Percentiles rank a stretch among this genome's conserved stretches.
Conservation (phyloP, 2,888 invertebrate genomes). For the Octodonta nipae region DNA sequence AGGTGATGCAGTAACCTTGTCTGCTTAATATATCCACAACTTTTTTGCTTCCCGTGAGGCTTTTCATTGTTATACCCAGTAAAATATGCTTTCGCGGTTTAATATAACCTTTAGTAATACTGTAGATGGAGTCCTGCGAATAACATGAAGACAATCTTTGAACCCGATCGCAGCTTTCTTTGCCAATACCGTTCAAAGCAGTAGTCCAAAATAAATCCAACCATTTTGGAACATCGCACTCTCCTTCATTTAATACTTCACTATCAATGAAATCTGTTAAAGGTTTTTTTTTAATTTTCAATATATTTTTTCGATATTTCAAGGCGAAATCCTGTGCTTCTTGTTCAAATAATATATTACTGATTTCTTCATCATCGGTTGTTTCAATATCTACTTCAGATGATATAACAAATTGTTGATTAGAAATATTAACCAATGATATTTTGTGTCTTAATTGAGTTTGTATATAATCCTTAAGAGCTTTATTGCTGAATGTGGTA, state of each 20-base stretch:
- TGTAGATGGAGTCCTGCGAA: constrained; percentile 1
- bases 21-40: constrained; percentile 15
- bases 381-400: not conserved
- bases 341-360: not conserved
- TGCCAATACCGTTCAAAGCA: not conserved
- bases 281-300: not conserved
- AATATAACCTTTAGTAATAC: constrained; percentile 1
- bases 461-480: constrained; percentile 1
- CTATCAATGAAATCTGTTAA: constrained; percentile 1
- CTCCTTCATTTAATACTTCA: constrained; percentile 1
- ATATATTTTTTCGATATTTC: constrained; percentile 1
- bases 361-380: constrained; percentile 1
- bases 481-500: not conserved
- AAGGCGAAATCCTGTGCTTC: constrained; percentile 1
- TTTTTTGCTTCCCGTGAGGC: constrained; percentile 13
- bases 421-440: not conserved
- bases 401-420: not conserved
- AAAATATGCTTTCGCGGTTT: constrained; percentile 1
- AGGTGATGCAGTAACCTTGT: constrained; percentile 13
- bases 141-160: constrained; percentile 1
- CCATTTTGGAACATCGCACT: constrained; percentile 1
- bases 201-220: constrained; percentile 1
- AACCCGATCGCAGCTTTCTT: not conserved
- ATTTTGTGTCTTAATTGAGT: not conserved
- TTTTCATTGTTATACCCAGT: not conserved